Evolutionary conservation across 1,140 invertebrate genomes (phyloP), one percentile per base, ranked within the genome.

Genomic region (Anoplophora glabripennis): DNA sequence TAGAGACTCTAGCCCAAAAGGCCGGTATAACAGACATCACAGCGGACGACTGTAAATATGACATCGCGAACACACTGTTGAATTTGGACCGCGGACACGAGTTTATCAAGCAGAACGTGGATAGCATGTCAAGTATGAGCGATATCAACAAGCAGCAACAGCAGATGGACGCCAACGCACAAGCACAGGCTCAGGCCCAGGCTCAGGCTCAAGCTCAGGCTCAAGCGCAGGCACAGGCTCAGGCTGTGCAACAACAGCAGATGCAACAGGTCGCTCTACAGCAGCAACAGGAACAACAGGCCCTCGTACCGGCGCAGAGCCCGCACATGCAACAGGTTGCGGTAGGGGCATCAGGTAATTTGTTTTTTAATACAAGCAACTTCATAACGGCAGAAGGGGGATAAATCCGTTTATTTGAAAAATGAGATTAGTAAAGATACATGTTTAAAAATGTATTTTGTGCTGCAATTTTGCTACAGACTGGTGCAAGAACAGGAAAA

Each of bases 1-100:
- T 86, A 60, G 84, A 85, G 65, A 86, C 84, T 7, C 76, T 86
- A 36, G 84, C 84, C 9, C 83, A 86, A 63, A 86, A 86, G 62
- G 83, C 84, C 46, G 84, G 84, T 1, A 84, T 74, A 48, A 69
- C 72, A 53, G 73, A 75, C 56, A 73, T 85, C 9, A 84, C 82
- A 21, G 82, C 84, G 64, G 83, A 85, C 66, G 84, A 85, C 71
- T 76, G 73, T 57, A 85, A 85, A 72, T 86, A 84, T 75, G 84
- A 85, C 73, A 81, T 82, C 57, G 82, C 82, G 12, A 81, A 81
- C 63, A 81, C 80, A 33, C 63, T 82, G 56, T 62, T 82, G 55
- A 80, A 81, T 61, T 70, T 82, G 61, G 81, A 82, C 60, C 78
- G 81, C 52, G 72, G 71, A 46, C 69, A 72, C 61, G 71, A 73